These are phyloP conservation scores for Aurelia sp. DNA, from an alignment of 30 jellyfish, hydroid and myxozoan genomes.

Conservation along the genomic window DNA sequence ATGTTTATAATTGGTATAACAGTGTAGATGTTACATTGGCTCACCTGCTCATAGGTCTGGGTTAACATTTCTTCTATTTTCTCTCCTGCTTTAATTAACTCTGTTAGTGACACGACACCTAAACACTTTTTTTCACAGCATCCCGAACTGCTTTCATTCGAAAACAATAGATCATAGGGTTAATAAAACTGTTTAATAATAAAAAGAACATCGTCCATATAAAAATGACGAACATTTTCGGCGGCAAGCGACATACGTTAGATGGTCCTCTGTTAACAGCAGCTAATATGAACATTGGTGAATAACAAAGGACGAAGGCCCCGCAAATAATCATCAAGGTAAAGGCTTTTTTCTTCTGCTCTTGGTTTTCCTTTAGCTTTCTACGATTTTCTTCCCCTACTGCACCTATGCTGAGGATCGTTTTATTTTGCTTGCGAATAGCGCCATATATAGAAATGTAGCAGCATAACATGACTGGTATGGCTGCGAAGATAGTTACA, in stretches of 20 bases:
- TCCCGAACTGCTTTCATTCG: constrained; percentile 7
- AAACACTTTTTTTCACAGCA: constrained; percentile 2
- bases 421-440: constrained; percentile 2
- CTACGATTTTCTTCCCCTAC: not conserved
- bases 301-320: not conserved
- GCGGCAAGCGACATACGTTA: not conserved
- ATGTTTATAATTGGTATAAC: no score
- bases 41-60: not conserved
- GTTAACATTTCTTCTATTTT: no score
- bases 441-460: not conserved
- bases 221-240: not conserved
- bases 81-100: no score
- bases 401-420: not conserved
- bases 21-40: no score
- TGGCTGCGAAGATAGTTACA: not conserved
- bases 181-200: not conserved
- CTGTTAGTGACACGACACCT: no score
- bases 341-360: not conserved
- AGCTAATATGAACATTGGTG: not conserved
- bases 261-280: not conserved
- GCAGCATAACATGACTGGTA: not conserved
- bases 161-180: constrained; percentile 10
- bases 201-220: not conserved
- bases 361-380: not conserved
- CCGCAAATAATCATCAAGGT: not conserved